Percentiles rank a stretch among this genome's conserved stretches.
Conservation (phyloP, 2,888 invertebrate species). For the Pristionchus arcanus region DNA sequence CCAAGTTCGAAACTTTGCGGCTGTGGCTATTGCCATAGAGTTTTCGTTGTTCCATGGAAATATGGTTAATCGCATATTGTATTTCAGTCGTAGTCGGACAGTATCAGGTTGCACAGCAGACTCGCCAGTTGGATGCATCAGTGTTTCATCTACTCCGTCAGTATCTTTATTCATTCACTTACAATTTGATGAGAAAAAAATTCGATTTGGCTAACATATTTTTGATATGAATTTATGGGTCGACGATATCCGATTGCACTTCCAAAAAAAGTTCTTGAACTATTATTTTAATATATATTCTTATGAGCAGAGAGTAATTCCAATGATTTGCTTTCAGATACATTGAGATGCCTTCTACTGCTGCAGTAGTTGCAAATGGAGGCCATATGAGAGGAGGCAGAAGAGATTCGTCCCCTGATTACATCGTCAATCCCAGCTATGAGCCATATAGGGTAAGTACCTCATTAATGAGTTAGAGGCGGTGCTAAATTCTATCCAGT, state of each 20-base stretch:
- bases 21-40: too few species aligned
- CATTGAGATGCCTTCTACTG: slow-evolving; percentile 45
- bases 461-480: neutral
- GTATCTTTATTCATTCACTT: neutral
- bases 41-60: neutral
- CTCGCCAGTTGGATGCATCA: slow-evolving; percentile 19
- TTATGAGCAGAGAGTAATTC: neutral
- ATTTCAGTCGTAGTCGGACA: slow-evolving; percentile 43
- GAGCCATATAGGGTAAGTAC: slow-evolving; percentile 35
- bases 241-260: too few species aligned
- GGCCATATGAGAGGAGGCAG: slow-evolving; percentile 2
- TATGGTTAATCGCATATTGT: neutral
- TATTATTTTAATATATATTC: too few species aligned
- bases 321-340: slow-evolving; percentile 8
- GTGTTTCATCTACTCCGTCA: slow-evolving; percentile 12
- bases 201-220: too few species aligned
- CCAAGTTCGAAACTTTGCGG: too few species aligned
- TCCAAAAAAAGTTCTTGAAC: too few species aligned
- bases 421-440: slow-evolving; percentile 40
- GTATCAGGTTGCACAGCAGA: slow-evolving; percentile 15
- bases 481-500: too few species aligned
- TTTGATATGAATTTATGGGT: too few species aligned
- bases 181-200: too few species aligned
- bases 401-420: slow-evolving; percentile 46
- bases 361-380: slow-evolving; percentile 18